Conservation (phyloP, 1,140 invertebrate genomes). For the Anthonomus grandis region DNA sequence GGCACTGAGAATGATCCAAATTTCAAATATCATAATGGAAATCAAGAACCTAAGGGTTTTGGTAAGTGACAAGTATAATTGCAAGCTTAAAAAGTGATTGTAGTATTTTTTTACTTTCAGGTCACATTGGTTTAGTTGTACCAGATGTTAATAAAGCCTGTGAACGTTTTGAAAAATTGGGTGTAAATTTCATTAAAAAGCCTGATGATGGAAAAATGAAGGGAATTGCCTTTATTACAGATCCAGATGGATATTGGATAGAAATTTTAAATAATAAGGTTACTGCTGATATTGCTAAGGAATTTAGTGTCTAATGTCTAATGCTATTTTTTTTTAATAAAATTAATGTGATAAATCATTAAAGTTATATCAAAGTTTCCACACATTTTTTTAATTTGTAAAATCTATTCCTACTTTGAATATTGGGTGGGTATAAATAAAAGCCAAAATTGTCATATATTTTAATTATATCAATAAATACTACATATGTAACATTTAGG, state of each 20-base stretch:
- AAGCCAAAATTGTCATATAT: too few species aligned
- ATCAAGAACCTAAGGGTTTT: conserved; percentile 85
- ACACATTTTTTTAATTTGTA: too few species aligned
- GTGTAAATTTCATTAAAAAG: conserved; percentile 86
- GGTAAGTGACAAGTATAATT: conserved; percentile 53
- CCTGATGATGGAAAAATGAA: conserved; percentile 92
- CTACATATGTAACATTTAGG: too few species aligned
- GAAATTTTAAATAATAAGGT: conserved; percentile 77
- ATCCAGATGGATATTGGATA: conserved; percentile 96
- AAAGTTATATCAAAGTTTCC: too few species aligned
- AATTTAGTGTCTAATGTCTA: too few species aligned
- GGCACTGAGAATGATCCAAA: conserved; percentile 81
- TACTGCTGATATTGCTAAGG: too few species aligned
- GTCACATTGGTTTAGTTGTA: conserved; percentile 88
- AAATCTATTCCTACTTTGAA: too few species aligned
- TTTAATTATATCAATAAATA: too few species aligned
- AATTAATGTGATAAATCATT: not conserved
- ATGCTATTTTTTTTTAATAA: not conserved
- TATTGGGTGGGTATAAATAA: too few species aligned
- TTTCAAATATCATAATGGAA: conserved; percentile 84
- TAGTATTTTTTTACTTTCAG: too few species aligned
- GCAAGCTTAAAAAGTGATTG: conserved; percentile 5
- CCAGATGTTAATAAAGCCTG: conserved; percentile 86
- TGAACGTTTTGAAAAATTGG: conserved; percentile 76
- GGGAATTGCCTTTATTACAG: conserved; percentile 89